A percentile compares a stretch with the other conserved stretches of the same genome.
phyloP scores from a whole-genome alignment of 2,797 vertebrate species.

The Yasuhikotakia modesta region DNA sequence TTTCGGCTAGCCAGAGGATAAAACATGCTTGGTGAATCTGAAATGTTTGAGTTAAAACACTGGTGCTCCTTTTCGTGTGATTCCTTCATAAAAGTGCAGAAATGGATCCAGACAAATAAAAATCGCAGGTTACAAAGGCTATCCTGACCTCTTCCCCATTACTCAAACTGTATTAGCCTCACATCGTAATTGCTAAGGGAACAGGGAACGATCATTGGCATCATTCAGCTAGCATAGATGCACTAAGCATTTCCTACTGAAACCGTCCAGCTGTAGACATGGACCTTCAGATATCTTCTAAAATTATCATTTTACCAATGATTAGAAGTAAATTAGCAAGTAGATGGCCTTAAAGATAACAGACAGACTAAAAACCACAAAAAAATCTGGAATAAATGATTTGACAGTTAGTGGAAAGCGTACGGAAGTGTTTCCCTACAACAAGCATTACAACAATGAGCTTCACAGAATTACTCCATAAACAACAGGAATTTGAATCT shows the following conservation, averaged over 20 bases:
- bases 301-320: no score
- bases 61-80: conserved; percentile 12
- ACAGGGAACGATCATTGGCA: neutral
- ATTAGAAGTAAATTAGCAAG: no score
- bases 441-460: conserved; percentile 24
- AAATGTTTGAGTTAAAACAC: neutral
- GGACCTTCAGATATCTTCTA: neutral
- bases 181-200: neutral
- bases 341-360: no score
- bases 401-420: neutral
- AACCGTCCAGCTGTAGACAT: neutral
- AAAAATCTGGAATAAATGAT: neutral
- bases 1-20: neutral
- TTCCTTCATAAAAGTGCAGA: conserved; percentile 26
- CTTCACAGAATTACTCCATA: conserved; percentile 5
- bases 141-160: conserved; percentile 31
- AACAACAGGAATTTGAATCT: conserved; percentile 30
- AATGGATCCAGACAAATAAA: conserved; percentile 40
- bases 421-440: conserved; percentile 23
- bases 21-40: neutral
- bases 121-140: conserved; percentile 23
- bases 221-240: conserved; percentile 3
- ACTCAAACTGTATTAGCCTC: conserved; percentile 15
- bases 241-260: neutral
- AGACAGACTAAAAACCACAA: neutral